Evolutionary conservation across 1,140 invertebrate genomes (phyloP).

Genomic region (Meloidogyne exigua): DNA sequence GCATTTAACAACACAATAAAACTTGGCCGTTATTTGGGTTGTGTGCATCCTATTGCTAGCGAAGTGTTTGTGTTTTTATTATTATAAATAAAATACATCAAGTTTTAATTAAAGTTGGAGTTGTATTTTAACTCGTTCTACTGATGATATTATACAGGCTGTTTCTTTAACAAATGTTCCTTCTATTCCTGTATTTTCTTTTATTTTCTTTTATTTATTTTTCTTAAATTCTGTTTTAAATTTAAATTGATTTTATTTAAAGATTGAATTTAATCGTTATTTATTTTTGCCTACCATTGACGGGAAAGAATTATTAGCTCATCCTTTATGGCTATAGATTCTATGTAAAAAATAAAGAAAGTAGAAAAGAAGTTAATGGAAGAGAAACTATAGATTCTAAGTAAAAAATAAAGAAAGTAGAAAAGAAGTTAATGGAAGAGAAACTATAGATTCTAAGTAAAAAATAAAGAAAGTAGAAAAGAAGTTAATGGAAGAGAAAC

Average conservation of each 20-base stretch:
- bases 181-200: slow-evolving; percentile 43
- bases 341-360: no score
- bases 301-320: slow-evolving; percentile 42
- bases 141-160: slow-evolving; percentile 57
- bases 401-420: no score
- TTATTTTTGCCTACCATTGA: slow-evolving; percentile 59
- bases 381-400: no score
- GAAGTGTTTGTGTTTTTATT: slow-evolving; percentile 17
- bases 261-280: slow-evolving; percentile 61
- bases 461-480: no score
- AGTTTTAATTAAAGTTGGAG: slow-evolving; percentile 13
- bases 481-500: no score
- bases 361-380: no score
- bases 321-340: slow-evolving; percentile 56
- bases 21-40: slow-evolving; percentile 59
- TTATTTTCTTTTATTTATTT: no score
- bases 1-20: slow-evolving; percentile 62
- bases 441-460: no score
- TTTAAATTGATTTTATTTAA: slow-evolving; percentile 18
- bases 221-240: no score
- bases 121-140: slow-evolving; percentile 56
- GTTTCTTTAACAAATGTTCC: slow-evolving; percentile 41
- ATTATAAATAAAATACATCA: neutral
- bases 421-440: no score
- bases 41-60: slow-evolving; percentile 44